These are phyloP conservation scores for Amblyteles armatorius DNA, from an alignment of 2,888 invertebrate species.

Conservation along the genomic window DNA sequence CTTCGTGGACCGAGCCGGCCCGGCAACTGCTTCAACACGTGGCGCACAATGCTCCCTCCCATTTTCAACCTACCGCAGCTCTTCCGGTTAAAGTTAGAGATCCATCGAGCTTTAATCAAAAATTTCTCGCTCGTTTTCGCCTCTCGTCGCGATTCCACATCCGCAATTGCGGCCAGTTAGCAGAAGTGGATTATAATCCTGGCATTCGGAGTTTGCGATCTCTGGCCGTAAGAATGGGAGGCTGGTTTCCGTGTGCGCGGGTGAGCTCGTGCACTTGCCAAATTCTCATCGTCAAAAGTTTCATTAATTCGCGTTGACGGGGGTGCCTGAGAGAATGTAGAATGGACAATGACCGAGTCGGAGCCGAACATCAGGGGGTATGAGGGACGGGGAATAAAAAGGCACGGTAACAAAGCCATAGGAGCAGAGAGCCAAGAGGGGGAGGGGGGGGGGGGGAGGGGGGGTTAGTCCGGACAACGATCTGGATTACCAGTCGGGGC, in stretches of 20 bases:
- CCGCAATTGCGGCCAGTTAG: not conserved
- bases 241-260: not conserved
- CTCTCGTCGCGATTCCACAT: not conserved
- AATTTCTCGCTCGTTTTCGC: not conserved
- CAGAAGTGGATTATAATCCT: not conserved
- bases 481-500: constrained; percentile 45
- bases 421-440: constrained; percentile 1
- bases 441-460: not conserved
- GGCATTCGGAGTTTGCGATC: not conserved
- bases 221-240: not conserved
- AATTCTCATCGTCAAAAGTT: constrained; percentile 30
- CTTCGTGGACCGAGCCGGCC: constrained; percentile 34
- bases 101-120: not conserved
- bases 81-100: not conserved
- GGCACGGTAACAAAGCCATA: constrained; percentile 18
- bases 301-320: constrained; percentile 51
- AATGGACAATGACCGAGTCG: not conserved
- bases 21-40: constrained; percentile 42
- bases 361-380: constrained; percentile 25
- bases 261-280: no score
- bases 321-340: constrained; percentile 31
- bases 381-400: constrained; percentile 23
- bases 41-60: not conserved
- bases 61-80: not conserved
- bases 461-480: constrained; percentile 13